Base-by-base conservation (phyloP, 1,140 invertebrate species). In the Physella acuta region DNA sequence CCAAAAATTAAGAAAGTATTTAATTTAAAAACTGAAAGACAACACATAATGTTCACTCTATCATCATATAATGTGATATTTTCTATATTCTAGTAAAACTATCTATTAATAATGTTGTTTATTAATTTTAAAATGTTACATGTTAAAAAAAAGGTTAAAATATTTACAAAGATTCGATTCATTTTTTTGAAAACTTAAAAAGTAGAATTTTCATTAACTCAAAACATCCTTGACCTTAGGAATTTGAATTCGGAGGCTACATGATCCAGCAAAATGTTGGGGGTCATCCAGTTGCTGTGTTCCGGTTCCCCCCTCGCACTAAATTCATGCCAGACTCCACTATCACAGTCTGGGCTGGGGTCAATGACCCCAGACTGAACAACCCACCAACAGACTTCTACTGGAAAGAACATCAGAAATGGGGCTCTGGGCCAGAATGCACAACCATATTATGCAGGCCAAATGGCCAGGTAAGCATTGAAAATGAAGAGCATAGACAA, bases 381-480 rank as follows among this genome's bases (percentile, higher is more conserved):
- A 78, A 84, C 63, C 82, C 83, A 28, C 84, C 84, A 2, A 73
- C 71, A 28, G 79, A 83, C 58, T 85, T 82, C 74, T 78, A 84
- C n/a, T 85, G 82, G 80, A 77, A 78, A 39, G 82, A 85, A 68
- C 82, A 84, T 66, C 75, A 78, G 59, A 81, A 80, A 68, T 85
- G 84, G 84, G 83, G 80, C 11, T 81, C 82, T 0, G 83, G 83
- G 14, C 81, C 84, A 8, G 82, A 85, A 49, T 84, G 81, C 70
- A 84, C 83, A 8, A 84, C 84, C 52, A 82, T 85, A 28, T 73
- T 85, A 31, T 84, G 84, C 72, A 78, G 79, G 72, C 78, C 81
- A 49, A 83, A 82, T 75, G 82, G 82, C 49, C 82, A 85, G 82
- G 83, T 84, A n/a, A n/a, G n/a, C n/a, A n/a, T n/a, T n/a, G n/a